Evolutionary conservation across 1,140 invertebrate genomes (phyloP), one percentile per base, ranked within the genome.

Genomic region (Colletes gigas): DNA sequence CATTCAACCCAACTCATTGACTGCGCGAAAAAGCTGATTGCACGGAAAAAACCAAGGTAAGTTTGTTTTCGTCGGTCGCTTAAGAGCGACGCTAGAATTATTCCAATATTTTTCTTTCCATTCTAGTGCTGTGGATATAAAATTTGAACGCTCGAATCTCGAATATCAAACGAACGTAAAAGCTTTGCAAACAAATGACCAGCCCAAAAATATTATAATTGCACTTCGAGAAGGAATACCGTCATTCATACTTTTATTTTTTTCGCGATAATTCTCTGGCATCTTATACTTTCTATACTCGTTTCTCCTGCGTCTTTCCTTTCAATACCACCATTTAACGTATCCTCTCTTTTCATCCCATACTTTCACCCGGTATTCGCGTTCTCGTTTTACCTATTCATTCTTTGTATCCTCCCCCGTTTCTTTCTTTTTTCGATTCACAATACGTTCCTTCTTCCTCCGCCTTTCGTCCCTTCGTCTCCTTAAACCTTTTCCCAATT

Each of bases 401-500:
- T 15, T 7, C 60, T 63, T 41, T 63, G 21, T 41, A 41, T 63
- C 50, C 8, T 63, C 44, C 5, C 6, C 30, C 60, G 12, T 17
- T 41, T 41, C 60, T 15, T 50, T 10, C 39, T 44, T n/a, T 30
- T 19, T 54, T 41, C 21, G 1, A 17, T 57, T 10, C 60, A 44
- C n/a, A 12, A 41, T 41, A 17, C 30, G 50, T n/a, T 75, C 52
- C 30, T 52, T 17, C 30, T 17, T 8, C 21, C 10, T 39, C 17
- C n/a, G n/a, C n/a, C 21, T 67, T 67, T 39, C n/a, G 17, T 15
- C 44, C 15, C 50, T 50, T 10, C 50, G 12, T 67, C 30, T 63
- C 60, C 30, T 63, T 63, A 63, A 63, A 63, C 60, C 60, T 30
- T 63, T 30, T 39, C 60, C 60, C 60, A 63, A 63, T 63, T 63